Evolutionary conservation across 1,140 invertebrate genomes (phyloP).

Genomic region (Oscheius sp.): DNA sequence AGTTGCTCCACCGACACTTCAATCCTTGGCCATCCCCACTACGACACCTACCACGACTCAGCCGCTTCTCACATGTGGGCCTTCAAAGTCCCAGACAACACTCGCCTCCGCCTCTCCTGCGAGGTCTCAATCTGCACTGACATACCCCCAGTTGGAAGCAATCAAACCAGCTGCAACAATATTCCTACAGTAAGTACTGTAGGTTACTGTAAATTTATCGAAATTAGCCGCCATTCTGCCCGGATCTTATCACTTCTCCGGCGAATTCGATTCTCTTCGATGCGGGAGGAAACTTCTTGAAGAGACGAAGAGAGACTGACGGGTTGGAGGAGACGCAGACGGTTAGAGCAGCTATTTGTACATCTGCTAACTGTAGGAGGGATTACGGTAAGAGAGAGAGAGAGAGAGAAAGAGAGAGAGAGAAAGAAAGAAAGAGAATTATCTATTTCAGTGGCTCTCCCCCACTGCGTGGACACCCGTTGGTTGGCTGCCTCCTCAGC

Average conservation of each 20-base stretch:
- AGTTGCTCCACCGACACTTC: conserved; percentile 59
- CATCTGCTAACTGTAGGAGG: neutral
- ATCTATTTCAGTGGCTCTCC: neutral
- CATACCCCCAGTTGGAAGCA: conserved; percentile 47
- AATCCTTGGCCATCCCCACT: conserved; percentile 58
- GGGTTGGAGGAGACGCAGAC: neutral
- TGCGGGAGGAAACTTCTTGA: conserved; percentile 21
- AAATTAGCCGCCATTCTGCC: conserved; percentile 57
- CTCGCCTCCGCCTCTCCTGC: conserved; percentile 47
- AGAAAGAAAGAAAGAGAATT: neutral
- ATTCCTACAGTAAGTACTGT: conserved; percentile 50
- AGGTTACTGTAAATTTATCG: neutral
- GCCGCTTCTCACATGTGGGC: conserved; percentile 57
- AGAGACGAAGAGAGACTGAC: conserved; percentile 23
- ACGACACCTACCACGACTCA: conserved; percentile 60
- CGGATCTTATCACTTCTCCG: conserved; percentile 57
- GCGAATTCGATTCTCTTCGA: conserved; percentile 57
- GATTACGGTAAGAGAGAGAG: conserved; percentile 4
- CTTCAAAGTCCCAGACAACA: conserved; percentile 58
- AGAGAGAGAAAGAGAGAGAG: no score
- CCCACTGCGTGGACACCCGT: neutral
- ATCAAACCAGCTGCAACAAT: conserved; percentile 42
- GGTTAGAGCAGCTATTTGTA: conserved; percentile 8
- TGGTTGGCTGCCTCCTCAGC: conserved; percentile 1
- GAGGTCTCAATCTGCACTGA: conserved; percentile 54